These are phyloP conservation scores for Nycticryphes semicollaris DNA, from an alignment of 2,113 vertebrate species.

Conservation along the genomic window DNA sequence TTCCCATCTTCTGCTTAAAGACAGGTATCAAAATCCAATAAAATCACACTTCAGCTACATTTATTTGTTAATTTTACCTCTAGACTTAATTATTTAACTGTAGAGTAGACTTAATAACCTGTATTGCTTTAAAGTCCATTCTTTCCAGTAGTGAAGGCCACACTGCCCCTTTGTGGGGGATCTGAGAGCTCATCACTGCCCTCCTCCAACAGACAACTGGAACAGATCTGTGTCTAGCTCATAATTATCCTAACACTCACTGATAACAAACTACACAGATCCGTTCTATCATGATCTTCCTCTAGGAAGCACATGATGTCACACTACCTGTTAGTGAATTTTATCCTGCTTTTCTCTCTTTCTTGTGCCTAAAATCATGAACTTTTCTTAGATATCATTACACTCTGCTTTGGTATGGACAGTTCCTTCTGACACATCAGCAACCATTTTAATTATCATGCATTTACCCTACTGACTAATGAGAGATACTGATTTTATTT, in stretches of 20 bases:
- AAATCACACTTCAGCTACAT: not conserved
- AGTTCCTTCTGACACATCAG: not conserved
- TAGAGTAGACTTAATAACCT: not conserved
- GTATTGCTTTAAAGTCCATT: not conserved
- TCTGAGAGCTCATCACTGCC: not conserved
- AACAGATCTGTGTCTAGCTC: not conserved
- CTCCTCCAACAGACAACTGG: accelerated
- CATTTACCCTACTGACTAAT: not conserved
- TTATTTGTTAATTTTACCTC: not conserved
- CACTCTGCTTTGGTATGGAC: not conserved
- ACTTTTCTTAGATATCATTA: not conserved
- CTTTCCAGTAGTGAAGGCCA: not conserved
- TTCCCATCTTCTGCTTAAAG: not conserved
- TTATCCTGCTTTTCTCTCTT: not conserved
- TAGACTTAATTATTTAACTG: not conserved
- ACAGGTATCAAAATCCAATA: not conserved
- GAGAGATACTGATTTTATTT: not conserved
- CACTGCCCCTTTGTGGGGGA: not conserved
- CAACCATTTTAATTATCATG: not conserved
- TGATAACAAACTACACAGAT: not conserved
- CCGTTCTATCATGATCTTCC: not conserved
- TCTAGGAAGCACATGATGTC: not conserved
- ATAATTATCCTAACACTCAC: not conserved
- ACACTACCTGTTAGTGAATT: not conserved
- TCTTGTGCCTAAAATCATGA: not conserved